Percentiles rank a stretch among this genome's conserved stretches.
phyloP scores from a whole-genome alignment of 2,888 invertebrate species.

The Acrocyrtus sp. region DNA sequence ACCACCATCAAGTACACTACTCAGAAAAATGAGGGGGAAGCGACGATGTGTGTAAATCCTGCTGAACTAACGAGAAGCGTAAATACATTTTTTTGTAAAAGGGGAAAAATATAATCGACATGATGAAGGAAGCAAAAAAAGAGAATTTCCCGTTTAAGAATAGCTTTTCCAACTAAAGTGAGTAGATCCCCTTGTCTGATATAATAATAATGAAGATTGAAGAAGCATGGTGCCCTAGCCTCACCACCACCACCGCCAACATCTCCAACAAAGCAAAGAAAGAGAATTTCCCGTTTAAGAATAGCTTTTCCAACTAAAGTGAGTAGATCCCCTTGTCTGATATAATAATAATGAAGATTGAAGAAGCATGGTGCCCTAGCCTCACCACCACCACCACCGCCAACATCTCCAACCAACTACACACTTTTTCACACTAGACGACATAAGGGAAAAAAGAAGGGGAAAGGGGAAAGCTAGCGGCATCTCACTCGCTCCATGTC shows the following conservation, averaged over 20 bases:
- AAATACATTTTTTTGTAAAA: too few species aligned
- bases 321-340: slow-evolving; percentile 39
- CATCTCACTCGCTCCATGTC: neutral
- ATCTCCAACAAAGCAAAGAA: slow-evolving; percentile 30
- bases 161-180: slow-evolving; percentile 45
- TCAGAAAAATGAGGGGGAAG: neutral
- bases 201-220: slow-evolving; percentile 33
- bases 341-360: slow-evolving; percentile 33
- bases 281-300: too few species aligned
- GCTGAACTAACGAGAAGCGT: neutral
- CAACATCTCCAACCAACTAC: slow-evolving; percentile 26
- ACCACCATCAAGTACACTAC: too few species aligned
- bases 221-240: neutral
- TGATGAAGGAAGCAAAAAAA: too few species aligned
- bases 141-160: too few species aligned
- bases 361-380: neutral
- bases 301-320: slow-evolving; percentile 44
- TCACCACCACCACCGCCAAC: slow-evolving; percentile 15
- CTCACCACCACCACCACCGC: neutral
- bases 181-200: slow-evolving; percentile 38
- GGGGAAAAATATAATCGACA: slow-evolving; percentile 44
- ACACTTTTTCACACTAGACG: too few species aligned
- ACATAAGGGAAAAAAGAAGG: slow-evolving; percentile 23
- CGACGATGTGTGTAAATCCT: neutral
- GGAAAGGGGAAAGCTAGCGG: slow-evolving; percentile 7